Conservation (phyloP, 2,113 vertebrate species). For the Bubalus kerabau region DNA sequence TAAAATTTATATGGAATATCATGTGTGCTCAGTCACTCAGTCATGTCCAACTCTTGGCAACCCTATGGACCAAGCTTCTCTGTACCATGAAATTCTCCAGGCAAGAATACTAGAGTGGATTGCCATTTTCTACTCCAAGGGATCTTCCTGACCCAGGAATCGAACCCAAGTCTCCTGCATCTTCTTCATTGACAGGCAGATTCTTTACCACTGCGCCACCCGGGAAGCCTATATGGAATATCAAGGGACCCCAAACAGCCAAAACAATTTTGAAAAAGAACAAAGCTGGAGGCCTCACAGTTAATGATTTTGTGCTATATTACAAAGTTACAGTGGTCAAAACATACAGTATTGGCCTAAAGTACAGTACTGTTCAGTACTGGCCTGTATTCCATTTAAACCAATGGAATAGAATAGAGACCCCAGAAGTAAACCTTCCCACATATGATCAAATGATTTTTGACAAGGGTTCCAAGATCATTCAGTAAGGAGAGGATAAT, state of each 20-base stretch:
- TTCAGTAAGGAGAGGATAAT: background rate
- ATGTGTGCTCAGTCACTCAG: background rate
- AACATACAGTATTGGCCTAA: background rate
- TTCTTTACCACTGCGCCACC: background rate
- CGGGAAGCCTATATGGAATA: background rate
- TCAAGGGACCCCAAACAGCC: background rate
- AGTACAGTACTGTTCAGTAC: background rate
- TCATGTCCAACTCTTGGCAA: background rate
- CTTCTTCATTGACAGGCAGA: background rate
- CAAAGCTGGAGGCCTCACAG: background rate
- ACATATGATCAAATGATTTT: background rate
- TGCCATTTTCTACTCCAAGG: background rate
- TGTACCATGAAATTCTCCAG: background rate
- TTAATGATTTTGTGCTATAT: background rate
- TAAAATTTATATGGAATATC: background rate
- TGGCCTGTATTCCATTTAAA: background rate
- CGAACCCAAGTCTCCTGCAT: background rate
- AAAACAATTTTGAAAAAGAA: background rate
- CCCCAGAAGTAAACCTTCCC: background rate
- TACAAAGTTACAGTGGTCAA: background rate
- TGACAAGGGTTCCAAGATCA: background rate
- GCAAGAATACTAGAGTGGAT: background rate
- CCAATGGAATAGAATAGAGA: background rate
- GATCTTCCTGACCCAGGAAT: background rate
- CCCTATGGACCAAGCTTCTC: background rate